These are phyloP conservation scores for Pangasius sanitwongsei DNA, from an alignment of 2,797 vertebrate genomes.

Conservation along the genomic window DNA sequence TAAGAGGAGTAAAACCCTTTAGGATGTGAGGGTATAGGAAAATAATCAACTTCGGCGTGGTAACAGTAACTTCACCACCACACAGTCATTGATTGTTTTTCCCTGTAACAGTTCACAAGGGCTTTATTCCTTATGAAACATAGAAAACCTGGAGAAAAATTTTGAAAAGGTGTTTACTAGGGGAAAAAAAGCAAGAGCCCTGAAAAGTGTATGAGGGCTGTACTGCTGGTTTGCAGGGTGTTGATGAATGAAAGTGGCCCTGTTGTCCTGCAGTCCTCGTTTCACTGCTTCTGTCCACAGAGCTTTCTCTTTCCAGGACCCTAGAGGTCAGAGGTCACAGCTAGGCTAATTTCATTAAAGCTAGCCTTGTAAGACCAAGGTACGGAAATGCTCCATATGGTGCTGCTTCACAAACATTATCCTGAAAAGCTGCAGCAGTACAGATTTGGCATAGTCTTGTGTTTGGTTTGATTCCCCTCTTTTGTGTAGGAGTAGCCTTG, in stretches of 20 bases:
- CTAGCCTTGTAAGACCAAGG: slow-evolving; percentile 42
- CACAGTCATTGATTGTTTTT: not conserved
- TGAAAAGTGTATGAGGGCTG: not conserved
- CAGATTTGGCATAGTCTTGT: not conserved
- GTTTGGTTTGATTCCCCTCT: not conserved
- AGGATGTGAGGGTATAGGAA: not conserved
- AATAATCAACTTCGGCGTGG: not conserved
- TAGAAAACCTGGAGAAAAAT: not conserved
- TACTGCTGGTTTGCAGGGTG: not conserved
- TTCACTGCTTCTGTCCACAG: slow-evolving; percentile 59
- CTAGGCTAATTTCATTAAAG: slow-evolving; percentile 67
- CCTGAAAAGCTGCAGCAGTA: not conserved
- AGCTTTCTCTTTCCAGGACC: slow-evolving; percentile 55
- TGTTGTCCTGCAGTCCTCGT: slow-evolving; percentile 48
- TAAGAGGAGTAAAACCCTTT: not conserved
- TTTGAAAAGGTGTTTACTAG: too few relatives aligned
- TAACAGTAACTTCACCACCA: not conserved
- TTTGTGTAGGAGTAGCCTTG: slow-evolving; percentile 17
- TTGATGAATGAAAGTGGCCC: not conserved
- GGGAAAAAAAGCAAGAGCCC: not conserved
- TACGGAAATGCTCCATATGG: not conserved
- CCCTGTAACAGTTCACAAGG: not conserved
- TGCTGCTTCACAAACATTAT: not conserved
- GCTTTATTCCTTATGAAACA: not conserved
- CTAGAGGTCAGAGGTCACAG: slow-evolving; percentile 62